Evolutionary conservation across 2,888 invertebrate species (phyloP), one percentile per base, ranked within the genome.

Genomic region (Podotricha telesiphe): DNA sequence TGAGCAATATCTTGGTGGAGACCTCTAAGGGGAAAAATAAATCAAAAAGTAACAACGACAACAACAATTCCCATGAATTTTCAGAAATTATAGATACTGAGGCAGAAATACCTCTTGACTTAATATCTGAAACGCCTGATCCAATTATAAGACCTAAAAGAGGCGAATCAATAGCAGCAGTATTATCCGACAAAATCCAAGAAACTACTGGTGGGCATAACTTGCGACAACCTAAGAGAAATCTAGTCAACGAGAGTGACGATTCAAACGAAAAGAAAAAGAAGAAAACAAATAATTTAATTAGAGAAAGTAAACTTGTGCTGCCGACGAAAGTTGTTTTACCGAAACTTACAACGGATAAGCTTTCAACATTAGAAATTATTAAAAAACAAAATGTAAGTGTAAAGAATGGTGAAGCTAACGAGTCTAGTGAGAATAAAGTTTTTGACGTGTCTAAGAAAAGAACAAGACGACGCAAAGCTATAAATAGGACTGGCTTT

Each of bases 401-500:
- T 0, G 79, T 86, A 11, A 92, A 91, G 72, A 84, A 84, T 56
- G 73, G 80, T 19, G 89, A 87, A 70, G 70, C 70, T 1, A 81
- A 72, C 65, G 85, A 87, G 68, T 74, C 80, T 0, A 79, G 73
- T 72, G 88, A 87, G 66, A 83, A 75, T 58, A 89, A 87, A 79
- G 73, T 80, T 28, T 69, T 67, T 28, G 89, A 89, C 6, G 65
- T 75, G 0, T 78, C 79, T 37, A 90, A 89, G 76, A 92, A 94
- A 71, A 94, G 93, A 80, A 83, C 94, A 1, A 94, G 94, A 78
- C 94, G 97, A 76, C 94, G 97, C 50, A 96, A 97, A 83, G 95
- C 96, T 20, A 96, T 96, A 51, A 98, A 98, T 82, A 94, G 97
- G 77, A 98, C 97, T 19, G 98, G 98, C 4, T 98, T 98, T 84